Conservation (phyloP, 2,113 vertebrate genomes). For the Chaetura pelagica region DNA sequence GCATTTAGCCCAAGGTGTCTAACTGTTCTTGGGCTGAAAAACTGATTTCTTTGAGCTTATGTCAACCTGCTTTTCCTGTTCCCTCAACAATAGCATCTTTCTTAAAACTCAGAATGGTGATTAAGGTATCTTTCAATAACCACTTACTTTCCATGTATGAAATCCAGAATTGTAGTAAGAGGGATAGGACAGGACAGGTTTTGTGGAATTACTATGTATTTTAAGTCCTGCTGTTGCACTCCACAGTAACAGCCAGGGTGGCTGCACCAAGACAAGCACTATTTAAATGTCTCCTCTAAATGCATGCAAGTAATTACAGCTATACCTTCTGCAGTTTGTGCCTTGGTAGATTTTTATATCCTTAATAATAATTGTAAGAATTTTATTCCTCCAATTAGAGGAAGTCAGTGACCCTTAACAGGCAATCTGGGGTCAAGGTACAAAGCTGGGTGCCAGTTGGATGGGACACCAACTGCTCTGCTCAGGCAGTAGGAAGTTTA, state of each 20-base stretch:
- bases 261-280: background rate
- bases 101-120: background rate
- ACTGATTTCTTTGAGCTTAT: background rate
- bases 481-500: background rate
- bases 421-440: background rate
- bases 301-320: background rate
- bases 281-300: background rate
- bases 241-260: background rate
- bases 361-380: background rate
- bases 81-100: background rate
- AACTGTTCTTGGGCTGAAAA: background rate
- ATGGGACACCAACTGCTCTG: background rate
- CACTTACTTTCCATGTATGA: background rate
- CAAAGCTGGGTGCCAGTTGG: background rate
- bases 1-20: background rate
- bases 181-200: background rate
- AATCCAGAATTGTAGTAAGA: background rate
- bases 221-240: background rate
- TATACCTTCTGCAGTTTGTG: background rate
- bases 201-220: background rate
- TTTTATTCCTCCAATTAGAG: accelerated
- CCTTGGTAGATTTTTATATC: background rate
- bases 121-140: background rate
- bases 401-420: background rate
- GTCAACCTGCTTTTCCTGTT: background rate